A percentile compares a stretch with the other conserved stretches of the same genome.
Evolutionary conservation across 2,797 vertebrate genomes (phyloP).

Genomic region (Phylloscopus collybita): DNA sequence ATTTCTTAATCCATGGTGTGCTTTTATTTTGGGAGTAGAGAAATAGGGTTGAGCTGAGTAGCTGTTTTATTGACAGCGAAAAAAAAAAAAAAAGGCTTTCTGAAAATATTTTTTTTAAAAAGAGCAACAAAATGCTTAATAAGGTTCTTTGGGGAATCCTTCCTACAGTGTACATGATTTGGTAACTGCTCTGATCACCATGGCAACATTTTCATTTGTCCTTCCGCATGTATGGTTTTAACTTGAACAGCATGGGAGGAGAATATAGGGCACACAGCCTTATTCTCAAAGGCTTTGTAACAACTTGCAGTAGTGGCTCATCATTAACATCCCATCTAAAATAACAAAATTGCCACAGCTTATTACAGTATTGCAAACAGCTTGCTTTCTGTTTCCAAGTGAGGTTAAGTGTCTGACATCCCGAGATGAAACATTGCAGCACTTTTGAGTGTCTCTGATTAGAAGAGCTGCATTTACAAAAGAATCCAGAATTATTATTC

Average conservation of each 20-base stretch:
- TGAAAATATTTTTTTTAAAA: constrained; percentile 43
- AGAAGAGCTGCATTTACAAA: neutral
- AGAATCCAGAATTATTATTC: neutral
- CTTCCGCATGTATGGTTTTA: constrained; percentile 43
- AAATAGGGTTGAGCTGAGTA: neutral
- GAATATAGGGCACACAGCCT: constrained; percentile 50
- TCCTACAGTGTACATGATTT: constrained; percentile 40
- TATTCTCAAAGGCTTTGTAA: constrained; percentile 58
- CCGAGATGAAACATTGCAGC: neutral
- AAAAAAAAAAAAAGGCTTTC: constrained; percentile 23
- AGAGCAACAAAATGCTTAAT: constrained; percentile 41
- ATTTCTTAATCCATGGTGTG: neutral
- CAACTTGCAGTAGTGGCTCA: constrained; percentile 33
- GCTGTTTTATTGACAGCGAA: neutral
- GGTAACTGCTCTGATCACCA: constrained; percentile 39
- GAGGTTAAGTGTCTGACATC: neutral
- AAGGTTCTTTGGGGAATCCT: constrained; percentile 62
- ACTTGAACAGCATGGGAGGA: constrained; percentile 21
- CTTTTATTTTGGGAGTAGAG: neutral
- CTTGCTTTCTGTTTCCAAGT: constrained; percentile 38
- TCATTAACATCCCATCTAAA: constrained; percentile 31
- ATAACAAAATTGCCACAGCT: constrained; percentile 8
- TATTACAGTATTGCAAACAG: neutral
- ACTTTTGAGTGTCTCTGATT: neutral
- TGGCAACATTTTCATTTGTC: constrained; percentile 53